phyloP scores from a whole-genome alignment of 2,888 invertebrate genomes.

The Drosophila lutescens region DNA sequence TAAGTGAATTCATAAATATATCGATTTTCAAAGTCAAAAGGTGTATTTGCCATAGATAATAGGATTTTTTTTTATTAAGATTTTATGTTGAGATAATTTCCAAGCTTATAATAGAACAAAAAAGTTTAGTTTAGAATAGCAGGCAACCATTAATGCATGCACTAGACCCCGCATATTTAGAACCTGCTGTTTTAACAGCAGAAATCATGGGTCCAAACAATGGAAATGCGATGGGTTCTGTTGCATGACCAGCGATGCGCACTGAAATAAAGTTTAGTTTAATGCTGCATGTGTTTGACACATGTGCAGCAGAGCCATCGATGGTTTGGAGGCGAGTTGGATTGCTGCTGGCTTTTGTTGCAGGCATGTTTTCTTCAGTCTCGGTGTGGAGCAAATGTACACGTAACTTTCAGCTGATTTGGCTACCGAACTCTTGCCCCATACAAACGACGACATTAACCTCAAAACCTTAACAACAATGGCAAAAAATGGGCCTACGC shows the following conservation, averaged over 20 bases:
- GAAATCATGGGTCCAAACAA: constrained; percentile 62
- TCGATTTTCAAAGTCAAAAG: too few relatives aligned
- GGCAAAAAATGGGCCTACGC: constrained; percentile 52
- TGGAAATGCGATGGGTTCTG: constrained; percentile 43
- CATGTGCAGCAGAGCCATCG: constrained; percentile 41
- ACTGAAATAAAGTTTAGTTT: constrained; percentile 61
- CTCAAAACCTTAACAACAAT: constrained; percentile 60
- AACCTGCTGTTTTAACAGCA: constrained; percentile 28
- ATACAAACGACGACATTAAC: constrained; percentile 75
- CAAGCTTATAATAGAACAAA: background rate
- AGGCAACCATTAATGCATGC: constrained; percentile 56
- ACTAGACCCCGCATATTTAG: constrained; percentile 20
- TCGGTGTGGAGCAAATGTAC: constrained; percentile 17
- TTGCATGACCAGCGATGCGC: constrained; percentile 60
- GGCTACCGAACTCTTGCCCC: constrained; percentile 39
- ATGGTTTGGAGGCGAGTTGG: constrained; percentile 36
- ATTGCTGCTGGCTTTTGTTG: constrained; percentile 8
- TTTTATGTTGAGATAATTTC: too few relatives aligned
- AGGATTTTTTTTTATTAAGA: too few relatives aligned
- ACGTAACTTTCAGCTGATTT: constrained; percentile 36
- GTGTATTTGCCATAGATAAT: too few relatives aligned
- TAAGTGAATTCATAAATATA: too few relatives aligned
- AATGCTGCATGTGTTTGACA: constrained; percentile 65
- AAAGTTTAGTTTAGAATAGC: constrained; percentile 33
- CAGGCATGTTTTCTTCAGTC: constrained; percentile 19